phyloP scores from a whole-genome alignment of 2,113 vertebrate genomes.

The Labeo rohita region DNA sequence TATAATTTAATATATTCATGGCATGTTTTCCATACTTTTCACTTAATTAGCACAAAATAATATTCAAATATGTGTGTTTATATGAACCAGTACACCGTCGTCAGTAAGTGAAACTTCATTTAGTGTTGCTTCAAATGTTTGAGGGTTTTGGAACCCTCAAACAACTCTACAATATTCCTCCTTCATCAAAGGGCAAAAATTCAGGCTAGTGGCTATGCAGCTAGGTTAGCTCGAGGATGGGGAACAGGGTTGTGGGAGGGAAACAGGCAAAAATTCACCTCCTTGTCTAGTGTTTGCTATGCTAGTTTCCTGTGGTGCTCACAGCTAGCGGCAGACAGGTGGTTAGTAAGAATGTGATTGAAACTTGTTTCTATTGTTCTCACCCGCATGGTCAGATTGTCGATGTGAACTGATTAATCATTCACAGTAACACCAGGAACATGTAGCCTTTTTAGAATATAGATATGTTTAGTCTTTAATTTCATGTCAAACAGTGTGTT shows the following conservation, averaged over 20 bases:
- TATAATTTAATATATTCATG: neutral
- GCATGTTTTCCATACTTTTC: neutral
- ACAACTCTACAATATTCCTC: neutral
- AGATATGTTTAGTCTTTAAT: neutral
- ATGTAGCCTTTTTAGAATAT: neutral
- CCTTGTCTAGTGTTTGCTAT: neutral
- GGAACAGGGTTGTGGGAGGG: neutral
- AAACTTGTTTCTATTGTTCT: neutral
- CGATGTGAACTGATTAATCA: neutral
- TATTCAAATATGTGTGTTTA: neutral
- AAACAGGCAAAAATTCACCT: neutral
- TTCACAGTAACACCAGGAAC: neutral
- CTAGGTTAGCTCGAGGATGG: neutral
- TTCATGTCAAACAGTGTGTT: neutral
- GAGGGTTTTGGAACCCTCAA: slow-evolving; percentile 8
- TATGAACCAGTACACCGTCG: neutral
- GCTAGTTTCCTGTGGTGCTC: neutral
- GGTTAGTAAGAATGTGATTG: neutral
- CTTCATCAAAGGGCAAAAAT: slow-evolving; percentile 10
- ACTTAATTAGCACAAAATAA: neutral
- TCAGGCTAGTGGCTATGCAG: neutral
- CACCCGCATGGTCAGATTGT: neutral
- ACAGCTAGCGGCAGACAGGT: neutral
- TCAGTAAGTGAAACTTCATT: neutral
- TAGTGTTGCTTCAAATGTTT: neutral